Percentiles rank a stretch among this genome's conserved stretches.
Evolutionary conservation across 2,113 vertebrate genomes (phyloP).

Genomic region (Laticauda colubrina): DNA sequence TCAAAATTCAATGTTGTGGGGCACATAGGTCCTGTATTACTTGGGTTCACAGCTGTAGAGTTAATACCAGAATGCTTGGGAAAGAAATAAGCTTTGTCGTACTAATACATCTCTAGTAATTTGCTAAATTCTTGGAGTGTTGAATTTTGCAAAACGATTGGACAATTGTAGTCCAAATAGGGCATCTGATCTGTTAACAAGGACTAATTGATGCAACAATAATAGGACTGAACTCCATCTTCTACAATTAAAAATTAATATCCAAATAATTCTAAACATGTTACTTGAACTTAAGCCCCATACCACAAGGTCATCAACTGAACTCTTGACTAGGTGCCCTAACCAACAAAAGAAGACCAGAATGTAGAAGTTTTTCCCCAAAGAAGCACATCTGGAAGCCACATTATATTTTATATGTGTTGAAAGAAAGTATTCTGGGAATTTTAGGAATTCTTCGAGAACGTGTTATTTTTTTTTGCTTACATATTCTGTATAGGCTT

Average conservation of each 20-base stretch:
- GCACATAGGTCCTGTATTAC: not conserved
- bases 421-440: not conserved
- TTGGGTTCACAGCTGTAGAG: not conserved
- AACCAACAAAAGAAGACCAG: not conserved
- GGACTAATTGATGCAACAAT: not conserved
- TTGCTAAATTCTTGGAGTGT: not conserved
- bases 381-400: not conserved
- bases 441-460: not conserved
- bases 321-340: not conserved
- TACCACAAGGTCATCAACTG: not conserved
- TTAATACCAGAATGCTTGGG: not conserved
- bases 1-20: not conserved
- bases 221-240: not conserved
- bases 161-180: not conserved
- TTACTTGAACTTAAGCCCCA: not conserved
- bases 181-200: not conserved
- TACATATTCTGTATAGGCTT: not conserved
- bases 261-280: not conserved
- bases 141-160: not conserved
- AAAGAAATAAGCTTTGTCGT: not conserved
- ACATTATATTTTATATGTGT: not conserved
- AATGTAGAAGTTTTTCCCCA: not conserved
- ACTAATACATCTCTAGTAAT: not conserved
- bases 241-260: not conserved
- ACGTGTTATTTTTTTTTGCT: not conserved